Evolutionary conservation across 2,797 vertebrate species (phyloP), one percentile per base, ranked within the genome.

Genomic region (Lateolabrax maculatus): DNA sequence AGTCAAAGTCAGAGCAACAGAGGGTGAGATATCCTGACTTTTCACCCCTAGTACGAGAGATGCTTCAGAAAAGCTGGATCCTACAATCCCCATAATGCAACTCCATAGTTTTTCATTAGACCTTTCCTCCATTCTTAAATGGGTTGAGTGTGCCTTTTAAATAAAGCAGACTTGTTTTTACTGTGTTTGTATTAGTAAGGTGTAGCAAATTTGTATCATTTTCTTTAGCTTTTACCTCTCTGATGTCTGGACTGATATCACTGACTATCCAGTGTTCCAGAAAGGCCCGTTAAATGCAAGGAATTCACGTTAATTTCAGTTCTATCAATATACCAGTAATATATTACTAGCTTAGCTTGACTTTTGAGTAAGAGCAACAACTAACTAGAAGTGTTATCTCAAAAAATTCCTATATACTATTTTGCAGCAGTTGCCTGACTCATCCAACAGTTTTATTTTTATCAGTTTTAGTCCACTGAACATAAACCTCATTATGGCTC

Each of bases 401-500:
- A 3, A 27, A 44, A 71, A 52, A 3, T 11, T 65, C 21, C 58
- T 74, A 71, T 71, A 72, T 86, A 56, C 62, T 31, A 60, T 84
- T 80, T 80, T 77, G 70, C 73, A 75, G 80, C 41, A 29, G 77
- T 80, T 49, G 43, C 53, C 61, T 48, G 69, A 73, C 81, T 74
- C 80, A 68, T 77, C 74, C 57, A 46, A 60, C 66, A 21, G 49
- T 83, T 90, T 87, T 65, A 49, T 76, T 81, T 88, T 81, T 87
- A 88, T 87, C 85, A 66, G 75, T 87, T 90, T 85, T 84, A 80
- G 77, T 87, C 78, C 80, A 18, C 76, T 85, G 84, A 84, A 77
- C 87, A 84, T 87, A 89, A 89, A 88, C 89, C 87, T 91, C 87
- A 88, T 93, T 92, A 89, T 61, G 61, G 82, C 83, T 89, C 75